A percentile compares a stretch with the other conserved stretches of the same genome.
Conservation (phyloP, 2,113 vertebrate species). For the Daboia siamensis region DNA sequence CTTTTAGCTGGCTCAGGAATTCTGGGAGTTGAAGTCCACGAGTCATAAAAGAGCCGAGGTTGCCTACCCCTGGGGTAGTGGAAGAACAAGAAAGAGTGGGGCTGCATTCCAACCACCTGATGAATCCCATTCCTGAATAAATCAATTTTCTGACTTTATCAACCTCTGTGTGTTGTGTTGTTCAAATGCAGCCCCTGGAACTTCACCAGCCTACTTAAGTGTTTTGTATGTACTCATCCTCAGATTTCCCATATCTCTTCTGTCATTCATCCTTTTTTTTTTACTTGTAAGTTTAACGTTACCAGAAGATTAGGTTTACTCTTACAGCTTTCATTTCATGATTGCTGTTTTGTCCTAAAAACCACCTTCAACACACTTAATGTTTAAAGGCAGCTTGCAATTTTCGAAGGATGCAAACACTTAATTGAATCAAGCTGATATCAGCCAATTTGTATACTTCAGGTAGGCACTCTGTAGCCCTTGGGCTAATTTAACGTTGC, state of each 20-base stretch:
- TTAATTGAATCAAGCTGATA: background rate
- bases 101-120: background rate
- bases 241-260: background rate
- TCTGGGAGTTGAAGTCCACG: too few species aligned
- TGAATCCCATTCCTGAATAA: background rate
- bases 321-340: background rate
- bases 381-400: background rate
- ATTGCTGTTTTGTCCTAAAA: background rate
- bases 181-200: background rate
- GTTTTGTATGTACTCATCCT: background rate
- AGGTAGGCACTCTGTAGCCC: background rate
- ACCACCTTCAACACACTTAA: background rate
- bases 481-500: background rate
- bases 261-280: background rate
- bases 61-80: background rate
- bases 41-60: too few species aligned
- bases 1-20: too few species aligned
- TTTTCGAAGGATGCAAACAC: background rate
- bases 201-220: background rate
- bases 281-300: background rate
- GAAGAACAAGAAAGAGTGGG: background rate
- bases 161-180: background rate
- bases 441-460: background rate
- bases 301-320: background rate
- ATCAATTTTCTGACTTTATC: background rate